Base-by-base conservation (phyloP, 2,113 vertebrate species). In the Cervus canadensis region DNA sequence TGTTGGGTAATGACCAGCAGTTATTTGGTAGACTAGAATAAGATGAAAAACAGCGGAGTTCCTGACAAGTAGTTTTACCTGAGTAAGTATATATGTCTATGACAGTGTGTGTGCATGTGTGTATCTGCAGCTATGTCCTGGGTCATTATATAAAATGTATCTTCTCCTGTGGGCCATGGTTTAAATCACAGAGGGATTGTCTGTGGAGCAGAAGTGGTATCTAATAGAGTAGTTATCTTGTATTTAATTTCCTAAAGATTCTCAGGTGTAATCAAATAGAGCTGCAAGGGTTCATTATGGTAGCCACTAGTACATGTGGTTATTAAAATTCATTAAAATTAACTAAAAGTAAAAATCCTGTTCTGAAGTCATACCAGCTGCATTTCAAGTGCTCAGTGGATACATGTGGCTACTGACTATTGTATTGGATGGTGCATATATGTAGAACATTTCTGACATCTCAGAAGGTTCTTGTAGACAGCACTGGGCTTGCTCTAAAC, bases 1-100 rank as follows among this genome's bases (percentile, higher is more conserved):
- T 78, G 50, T 33, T 52, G 59, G 36, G 30, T 86, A 79, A 54
- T 50, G 25, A 50, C 28, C 13, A 57, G 85, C 57, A 84, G 40
- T 79, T 97, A 57, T 91, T 92, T 45, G 57, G 94, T 92, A 89
- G 64, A 92, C 45, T 92, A 87, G 50, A 91, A 76, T 26, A 92
- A 23, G n/a, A 91, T 88, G 16, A 16, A 57, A 84, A 94, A 83
- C 12, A 40, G 56, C 7, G 7, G 19, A 92, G 36, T 43, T 87
- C 30, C 64, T 97, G 33, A 83, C 21, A 81, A 95, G 59, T 81
- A 82, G 48, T 84, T 84, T 78, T 45, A 81, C 10, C 19, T 56
- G 81, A 71, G 48, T 82, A 90, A 16, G 30, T 17, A 56, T 79
- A n/a, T 91, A 48, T 50, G 57, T 78, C 64, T 91, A n/a, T 57